Base-by-base conservation (phyloP, 2,888 invertebrate genomes). In the Lottia scabra region DNA sequence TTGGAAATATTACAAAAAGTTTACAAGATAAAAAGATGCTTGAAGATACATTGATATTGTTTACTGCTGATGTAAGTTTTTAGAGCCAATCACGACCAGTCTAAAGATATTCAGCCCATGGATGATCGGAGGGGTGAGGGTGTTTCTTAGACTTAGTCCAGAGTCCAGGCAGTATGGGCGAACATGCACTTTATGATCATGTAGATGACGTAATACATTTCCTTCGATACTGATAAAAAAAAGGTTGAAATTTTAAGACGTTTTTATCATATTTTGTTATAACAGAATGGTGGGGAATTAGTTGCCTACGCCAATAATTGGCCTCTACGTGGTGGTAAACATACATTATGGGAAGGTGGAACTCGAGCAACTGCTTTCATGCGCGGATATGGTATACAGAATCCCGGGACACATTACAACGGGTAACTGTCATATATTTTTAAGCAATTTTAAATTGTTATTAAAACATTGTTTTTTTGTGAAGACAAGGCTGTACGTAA, bases 221-320 rank as follows among this genome's bases (percentile, higher is more conserved):
- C 30, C 5, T 30, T 30, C 5, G 5, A 30, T 30, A 30, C 5
- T 30, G 30, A 30, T 5, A 30, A 30, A 30, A 30, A 30, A 5
- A 4, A 30, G n/a, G n/a, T n/a, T n/a, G n/a, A n/a, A 2, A 30
- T 30, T 30, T 30, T 30, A 30, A 5, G 30, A 5, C 30, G 30
- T 30, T 4, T 30, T 30, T 38, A 30, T 38, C 10, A 8, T 38
- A 8, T 56, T 19, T 56, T 13, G 19, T 48, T 63, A 63, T 64
- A 75, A 30, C 73, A 88, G 88, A 90, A 90, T 69, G 89, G 88
- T 26, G 89, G 87, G 8, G 66, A 56, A 64, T 63, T 48, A 38
- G 63, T 64, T 67, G 65, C 15, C 1, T 66, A 63, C 65, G 66
- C 44, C 23, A 71, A 71, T 44, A 71, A 65, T 63, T 71, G 70